Percentiles rank a stretch among this genome's conserved stretches.
These are phyloP conservation scores for Triops longicaudatus DNA, from an alignment of 1,140 invertebrate genomes.

Conservation along the genomic window DNA sequence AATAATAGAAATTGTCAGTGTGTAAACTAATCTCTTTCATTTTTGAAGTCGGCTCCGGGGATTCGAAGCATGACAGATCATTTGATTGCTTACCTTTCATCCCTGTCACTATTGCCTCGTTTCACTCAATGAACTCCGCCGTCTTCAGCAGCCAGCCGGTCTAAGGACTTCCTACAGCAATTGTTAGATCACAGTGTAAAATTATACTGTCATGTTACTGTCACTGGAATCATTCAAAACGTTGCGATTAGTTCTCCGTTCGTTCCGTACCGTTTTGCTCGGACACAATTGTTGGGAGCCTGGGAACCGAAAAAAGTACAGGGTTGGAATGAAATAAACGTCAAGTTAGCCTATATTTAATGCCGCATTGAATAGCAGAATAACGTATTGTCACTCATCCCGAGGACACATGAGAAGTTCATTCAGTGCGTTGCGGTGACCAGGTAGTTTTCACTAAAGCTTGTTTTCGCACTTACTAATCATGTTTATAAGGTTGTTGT, in stretches of 20 bases:
- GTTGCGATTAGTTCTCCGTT: background rate
- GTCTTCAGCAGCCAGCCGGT: background rate
- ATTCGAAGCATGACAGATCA: background rate
- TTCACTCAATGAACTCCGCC: background rate
- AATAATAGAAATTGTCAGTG: too few relatives aligned
- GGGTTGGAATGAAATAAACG: background rate
- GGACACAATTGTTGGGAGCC: background rate
- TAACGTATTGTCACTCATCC: background rate
- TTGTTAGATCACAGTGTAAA: background rate
- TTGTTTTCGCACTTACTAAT: background rate
- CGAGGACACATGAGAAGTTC: background rate
- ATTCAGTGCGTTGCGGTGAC: background rate
- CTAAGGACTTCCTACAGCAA: background rate
- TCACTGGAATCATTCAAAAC: background rate
- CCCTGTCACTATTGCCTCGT: background rate
- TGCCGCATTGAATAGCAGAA: background rate
- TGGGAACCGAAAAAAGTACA: background rate
- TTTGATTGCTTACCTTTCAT: background rate
- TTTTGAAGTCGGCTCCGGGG: background rate
- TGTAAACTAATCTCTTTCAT: too few relatives aligned
- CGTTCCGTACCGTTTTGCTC: background rate
- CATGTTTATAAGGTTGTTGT: background rate
- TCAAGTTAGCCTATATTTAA: background rate
- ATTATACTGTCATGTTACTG: conserved; percentile 8
- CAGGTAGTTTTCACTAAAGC: background rate